Evolutionary conservation across 1,140 invertebrate species (phyloP).

Genomic region (Cydia amplana): DNA sequence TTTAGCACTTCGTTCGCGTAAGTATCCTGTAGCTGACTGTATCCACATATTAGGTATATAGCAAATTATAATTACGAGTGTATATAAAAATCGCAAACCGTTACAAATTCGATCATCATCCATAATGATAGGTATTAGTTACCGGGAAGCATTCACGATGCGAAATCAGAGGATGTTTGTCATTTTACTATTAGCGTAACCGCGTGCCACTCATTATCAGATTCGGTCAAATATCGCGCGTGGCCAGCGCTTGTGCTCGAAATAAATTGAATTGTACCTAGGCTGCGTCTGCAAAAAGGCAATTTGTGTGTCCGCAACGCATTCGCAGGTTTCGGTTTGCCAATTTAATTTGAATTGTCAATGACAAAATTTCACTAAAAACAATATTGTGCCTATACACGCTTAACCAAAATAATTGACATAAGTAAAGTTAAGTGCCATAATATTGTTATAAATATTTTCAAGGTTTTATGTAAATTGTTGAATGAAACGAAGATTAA

Average conservation of each 20-base stretch:
- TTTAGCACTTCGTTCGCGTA: neutral
- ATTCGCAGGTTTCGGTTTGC: neutral
- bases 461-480: no score
- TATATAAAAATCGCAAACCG: slow-evolving; percentile 6
- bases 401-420: no score
- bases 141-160: slow-evolving; percentile 17
- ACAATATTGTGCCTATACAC: neutral
- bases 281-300: neutral
- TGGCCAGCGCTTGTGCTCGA: neutral
- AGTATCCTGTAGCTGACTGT: no score
- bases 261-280: slow-evolving; percentile 23
- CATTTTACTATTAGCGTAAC: slow-evolving; percentile 44
- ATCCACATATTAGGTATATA: neutral
- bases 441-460: no score
- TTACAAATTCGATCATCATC: slow-evolving; percentile 25
- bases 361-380: neutral
- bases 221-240: slow-evolving; percentile 35
- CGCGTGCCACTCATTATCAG: slow-evolving; percentile 43
- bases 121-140: slow-evolving; percentile 32
- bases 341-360: neutral
- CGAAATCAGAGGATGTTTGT: slow-evolving; percentile 41
- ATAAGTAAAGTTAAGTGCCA: no score
- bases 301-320: neutral
- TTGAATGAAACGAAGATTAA: no score
- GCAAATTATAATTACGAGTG: neutral